Conservation (phyloP, 2,888 invertebrate species). For the Hydriomena furcata region DNA sequence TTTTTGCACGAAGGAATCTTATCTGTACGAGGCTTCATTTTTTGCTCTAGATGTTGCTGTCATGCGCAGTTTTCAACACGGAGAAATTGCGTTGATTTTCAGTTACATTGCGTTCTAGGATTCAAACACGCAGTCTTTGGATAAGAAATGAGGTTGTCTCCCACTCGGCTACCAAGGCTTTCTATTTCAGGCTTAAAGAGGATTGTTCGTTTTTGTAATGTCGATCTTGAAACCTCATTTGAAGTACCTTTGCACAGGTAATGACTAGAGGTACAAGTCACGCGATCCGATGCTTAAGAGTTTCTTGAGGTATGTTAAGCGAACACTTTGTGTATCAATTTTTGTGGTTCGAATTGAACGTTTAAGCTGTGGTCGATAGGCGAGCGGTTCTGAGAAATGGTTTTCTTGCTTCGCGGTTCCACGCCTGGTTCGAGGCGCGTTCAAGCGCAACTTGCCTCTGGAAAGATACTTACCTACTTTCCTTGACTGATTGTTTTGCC, state of each 20-base stretch:
- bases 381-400: slow-evolving; percentile 34
- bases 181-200: slow-evolving; percentile 19
- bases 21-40: too few species aligned
- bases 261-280: slow-evolving; percentile 42
- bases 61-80: too few species aligned
- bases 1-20: too few species aligned
- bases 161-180: not conserved
- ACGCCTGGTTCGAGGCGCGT: slow-evolving; percentile 32
- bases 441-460: slow-evolving; percentile 3
- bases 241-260: slow-evolving; percentile 38
- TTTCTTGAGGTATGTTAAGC: slow-evolving; percentile 31
- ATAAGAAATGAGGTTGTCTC: not conserved
- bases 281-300: slow-evolving; percentile 52
- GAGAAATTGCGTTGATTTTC: too few species aligned
- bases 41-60: too few species aligned
- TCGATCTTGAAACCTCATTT: slow-evolving; percentile 41
- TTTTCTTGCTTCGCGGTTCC: slow-evolving; percentile 37
- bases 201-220: slow-evolving; percentile 36
- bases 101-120: too few species aligned
- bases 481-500: too few species aligned
- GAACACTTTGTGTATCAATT: slow-evolving; percentile 29
- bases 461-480: not conserved
- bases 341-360: slow-evolving; percentile 22
- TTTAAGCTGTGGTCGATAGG: slow-evolving; percentile 32
- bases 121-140: too few species aligned